Conservation (phyloP, 1,140 invertebrate species). For the Bursaphelenchus mucronatus region DNA sequence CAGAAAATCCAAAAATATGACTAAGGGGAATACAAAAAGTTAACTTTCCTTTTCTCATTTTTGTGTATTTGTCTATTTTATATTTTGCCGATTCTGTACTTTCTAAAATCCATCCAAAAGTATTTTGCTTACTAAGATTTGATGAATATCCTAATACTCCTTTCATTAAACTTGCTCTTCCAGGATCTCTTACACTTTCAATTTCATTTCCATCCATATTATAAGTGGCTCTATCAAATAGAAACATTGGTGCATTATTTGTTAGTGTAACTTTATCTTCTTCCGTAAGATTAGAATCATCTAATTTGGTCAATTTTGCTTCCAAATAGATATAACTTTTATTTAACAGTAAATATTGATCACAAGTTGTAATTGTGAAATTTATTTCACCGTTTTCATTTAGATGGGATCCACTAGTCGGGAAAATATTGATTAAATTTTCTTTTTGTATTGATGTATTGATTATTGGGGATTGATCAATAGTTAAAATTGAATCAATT, state of each 20-base stretch:
- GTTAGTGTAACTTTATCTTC: conserved; percentile 32
- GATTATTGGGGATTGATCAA: conserved; percentile 10
- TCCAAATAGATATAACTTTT: too few relatives aligned
- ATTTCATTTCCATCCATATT: conserved; percentile 34
- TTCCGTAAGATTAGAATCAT: conserved; percentile 25
- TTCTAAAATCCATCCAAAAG: conserved; percentile 38
- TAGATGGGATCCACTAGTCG: too few relatives aligned
- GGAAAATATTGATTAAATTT: too few relatives aligned
- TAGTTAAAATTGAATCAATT: conserved; percentile 8
- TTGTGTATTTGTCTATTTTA: conserved; percentile 37
- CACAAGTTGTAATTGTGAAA: conserved; percentile 33
- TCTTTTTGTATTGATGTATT: conserved; percentile 13
- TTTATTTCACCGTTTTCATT: conserved; percentile 43
- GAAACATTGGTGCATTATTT: conserved; percentile 39
- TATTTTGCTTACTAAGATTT: conserved; percentile 38
- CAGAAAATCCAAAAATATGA: conserved; percentile 42
- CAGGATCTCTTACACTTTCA: conserved; percentile 32
- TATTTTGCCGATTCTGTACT: conserved; percentile 11
- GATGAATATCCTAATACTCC: conserved; percentile 29
- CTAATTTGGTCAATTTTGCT: conserved; percentile 25
- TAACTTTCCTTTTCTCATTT: conserved; percentile 29
- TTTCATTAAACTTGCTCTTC: conserved; percentile 36
- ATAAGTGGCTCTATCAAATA: conserved; percentile 38
- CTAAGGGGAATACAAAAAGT: conserved; percentile 32
- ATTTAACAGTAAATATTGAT: conserved; percentile 33